Evolutionary conservation across 2,888 invertebrate genomes (phyloP).

Genomic region (Aleiodes alternator): DNA sequence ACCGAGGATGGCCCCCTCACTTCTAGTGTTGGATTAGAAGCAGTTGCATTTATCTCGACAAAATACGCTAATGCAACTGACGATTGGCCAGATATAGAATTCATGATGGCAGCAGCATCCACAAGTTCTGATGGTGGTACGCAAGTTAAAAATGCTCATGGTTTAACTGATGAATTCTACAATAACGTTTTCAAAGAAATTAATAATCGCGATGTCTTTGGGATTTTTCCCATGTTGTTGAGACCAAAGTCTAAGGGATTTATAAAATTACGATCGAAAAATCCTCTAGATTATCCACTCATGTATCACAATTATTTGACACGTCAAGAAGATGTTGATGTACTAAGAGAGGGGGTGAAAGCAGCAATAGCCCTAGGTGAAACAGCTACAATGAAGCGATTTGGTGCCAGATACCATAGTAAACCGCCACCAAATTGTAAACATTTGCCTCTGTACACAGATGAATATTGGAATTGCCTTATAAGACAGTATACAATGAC

Average conservation of each 20-base stretch:
- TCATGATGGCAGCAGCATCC: slow-evolving; percentile 90
- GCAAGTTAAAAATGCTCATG: slow-evolving; percentile 87
- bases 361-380: slow-evolving; percentile 88
- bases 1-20: slow-evolving; percentile 92
- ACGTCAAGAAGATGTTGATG: slow-evolving; percentile 89
- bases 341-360: slow-evolving; percentile 90
- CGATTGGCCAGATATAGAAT: slow-evolving; percentile 95
- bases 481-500: slow-evolving; percentile 91
- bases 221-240: slow-evolving; percentile 92
- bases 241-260: slow-evolving; percentile 91
- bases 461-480: slow-evolving; percentile 92
- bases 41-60: slow-evolving; percentile 91
- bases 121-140: slow-evolving; percentile 91
- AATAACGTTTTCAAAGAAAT: slow-evolving; percentile 85
- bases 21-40: slow-evolving; percentile 90
- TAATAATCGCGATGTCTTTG: slow-evolving; percentile 86
- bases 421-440: slow-evolving; percentile 89
- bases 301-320: slow-evolving; percentile 95
- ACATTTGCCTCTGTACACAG: slow-evolving; percentile 85
- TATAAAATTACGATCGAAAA: slow-evolving; percentile 82
- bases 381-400: slow-evolving; percentile 85
- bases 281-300: slow-evolving; percentile 87
- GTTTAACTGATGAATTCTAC: slow-evolving; percentile 88
- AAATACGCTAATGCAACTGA: slow-evolving; percentile 91
- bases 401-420: slow-evolving; percentile 86